Base-by-base conservation (phyloP, 2,888 invertebrate species). In the Hyposoter dolosus region DNA sequence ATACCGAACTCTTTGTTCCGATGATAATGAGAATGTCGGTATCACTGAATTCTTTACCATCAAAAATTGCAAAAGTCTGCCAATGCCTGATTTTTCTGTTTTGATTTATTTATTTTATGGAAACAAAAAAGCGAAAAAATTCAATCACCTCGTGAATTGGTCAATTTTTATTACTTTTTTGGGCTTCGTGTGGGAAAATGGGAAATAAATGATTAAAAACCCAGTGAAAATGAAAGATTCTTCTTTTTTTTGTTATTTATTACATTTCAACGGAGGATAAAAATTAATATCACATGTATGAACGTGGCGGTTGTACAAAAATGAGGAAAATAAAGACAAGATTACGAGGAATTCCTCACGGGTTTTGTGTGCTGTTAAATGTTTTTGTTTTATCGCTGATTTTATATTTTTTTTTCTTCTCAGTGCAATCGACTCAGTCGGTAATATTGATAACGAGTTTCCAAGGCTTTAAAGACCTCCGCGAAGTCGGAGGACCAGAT, bases 401-500 rank as follows among this genome's bases (percentile, higher is more conserved):
- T 47, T 6, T 7, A 45, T 28, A 7, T 28, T 28, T 17, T n/a
- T 65, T 65, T 65, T 32, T 53, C 53, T 5, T 28, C 1, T 28
- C 28, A 19, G 28, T 60, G 60, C 60, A 23, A 60, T 60, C 10
- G 19, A 15, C 28, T 60, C 28, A 23, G 28, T 28, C 23, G 12
- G 12, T 23, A 60, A 69, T 28, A 45, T 43, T 15, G 45, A 15
- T 15, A 15, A 17, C 15, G 23, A 23, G 23, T 2, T 69, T 17
- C 6, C 28, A 47, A 69, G 28, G 32, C 63, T 66, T 81, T 23
- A 72, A 23, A 84, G 43, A 66, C 71, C 77, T 77, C 69, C 77
- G 7, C 89, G 85, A 28, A 89, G 88, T 76, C 89, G 88, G 84
- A 88, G 2, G 10, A 88, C 88, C 15, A 88, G 45, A 68, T 88